A percentile compares a stretch with the other conserved stretches of the same genome.
Evolutionary conservation across 2,888 invertebrate genomes (phyloP).

Genomic region (Acanthopleura granulata): DNA sequence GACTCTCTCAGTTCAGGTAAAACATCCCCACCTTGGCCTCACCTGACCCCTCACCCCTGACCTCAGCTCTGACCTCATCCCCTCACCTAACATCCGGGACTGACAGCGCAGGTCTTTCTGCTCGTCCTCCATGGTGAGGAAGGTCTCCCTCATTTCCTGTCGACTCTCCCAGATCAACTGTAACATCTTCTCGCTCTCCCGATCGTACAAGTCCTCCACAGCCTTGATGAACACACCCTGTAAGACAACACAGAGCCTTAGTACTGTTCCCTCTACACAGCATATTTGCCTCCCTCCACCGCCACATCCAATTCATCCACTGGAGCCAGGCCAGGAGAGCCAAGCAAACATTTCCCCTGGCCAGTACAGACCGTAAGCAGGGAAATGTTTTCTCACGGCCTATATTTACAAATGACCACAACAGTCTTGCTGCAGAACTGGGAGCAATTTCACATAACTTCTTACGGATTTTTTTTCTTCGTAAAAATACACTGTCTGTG

Average conservation of each 20-base stretch:
- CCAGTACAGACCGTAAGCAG: too few species aligned
- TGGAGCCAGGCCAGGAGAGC: too few species aligned
- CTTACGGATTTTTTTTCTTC: too few species aligned
- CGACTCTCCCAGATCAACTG: constrained; percentile 16
- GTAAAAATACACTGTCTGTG: too few species aligned
- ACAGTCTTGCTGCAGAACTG: too few species aligned
- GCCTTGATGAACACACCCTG: constrained; percentile 14
- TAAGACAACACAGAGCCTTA: neutral
- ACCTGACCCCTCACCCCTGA: neutral
- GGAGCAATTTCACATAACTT: too few species aligned
- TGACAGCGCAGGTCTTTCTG: constrained; percentile 1
- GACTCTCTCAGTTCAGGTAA: constrained; percentile 5
- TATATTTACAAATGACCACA: too few species aligned
- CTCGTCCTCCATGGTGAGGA: constrained; percentile 4
- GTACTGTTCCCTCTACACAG: too few species aligned
- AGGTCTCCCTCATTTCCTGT: constrained; percentile 13
- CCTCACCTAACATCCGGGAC: constrained; percentile 12
- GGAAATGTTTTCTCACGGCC: too few species aligned
- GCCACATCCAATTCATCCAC: too few species aligned
- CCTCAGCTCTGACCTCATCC: neutral
- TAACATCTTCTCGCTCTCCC: constrained; percentile 19
- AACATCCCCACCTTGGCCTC: neutral
- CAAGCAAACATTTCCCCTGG: too few species aligned
- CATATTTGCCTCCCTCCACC: too few species aligned
- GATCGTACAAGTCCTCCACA: constrained; percentile 4